Base-by-base conservation (phyloP, 2,797 vertebrate genomes). In the Silurus aristotelis region DNA sequence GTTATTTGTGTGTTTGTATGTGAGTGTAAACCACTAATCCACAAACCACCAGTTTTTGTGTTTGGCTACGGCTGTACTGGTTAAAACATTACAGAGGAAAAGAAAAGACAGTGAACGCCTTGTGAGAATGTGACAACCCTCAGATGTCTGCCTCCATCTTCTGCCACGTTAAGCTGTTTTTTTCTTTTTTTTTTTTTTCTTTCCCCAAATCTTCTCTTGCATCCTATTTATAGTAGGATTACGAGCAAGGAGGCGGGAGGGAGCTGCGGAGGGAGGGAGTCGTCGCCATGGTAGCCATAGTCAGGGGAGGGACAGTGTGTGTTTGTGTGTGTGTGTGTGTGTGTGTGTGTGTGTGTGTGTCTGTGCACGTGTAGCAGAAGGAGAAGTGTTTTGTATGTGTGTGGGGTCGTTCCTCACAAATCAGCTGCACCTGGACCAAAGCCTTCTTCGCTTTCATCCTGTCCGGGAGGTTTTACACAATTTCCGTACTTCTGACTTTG, bases 201-300 rank as follows among this genome's bases (percentile, higher is more conserved):
- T 86, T 7, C 87, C 90, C 90, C 67, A 90, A 92, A 93, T 92
- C 91, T 89, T 84, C 82, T 91, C 91, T 84, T 72, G 92, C 93
- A 90, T 93, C 94, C 92, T 88, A 83, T 92, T 94, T 92, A 90
- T 89, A 91, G 93, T 90, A 92, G 95, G 94, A 95, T 94, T 93
- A 89, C 88, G 80, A 87, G 87, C 83, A 63, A 87, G 82, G 72
- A 84, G 87, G 87, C 61, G 80, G 85, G 89, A 88, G 94, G 92
- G 46, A 88, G 89, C 90, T 89, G 68, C 75, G 31, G 72, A 83
- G 84, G 84, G 80, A 71, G 81, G 93, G 38, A 88, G 89, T 90
- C 90, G 73, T 84, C 72, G 13, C 71, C 83, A 84, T 84, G 83
- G 83, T 84, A 84, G 83, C 82, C 60, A 83, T 83, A 77, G 83